Percentiles rank a stretch among this genome's conserved stretches.
phyloP scores from a whole-genome alignment of 2,797 vertebrate genomes.

The Chelonia mydas region DNA sequence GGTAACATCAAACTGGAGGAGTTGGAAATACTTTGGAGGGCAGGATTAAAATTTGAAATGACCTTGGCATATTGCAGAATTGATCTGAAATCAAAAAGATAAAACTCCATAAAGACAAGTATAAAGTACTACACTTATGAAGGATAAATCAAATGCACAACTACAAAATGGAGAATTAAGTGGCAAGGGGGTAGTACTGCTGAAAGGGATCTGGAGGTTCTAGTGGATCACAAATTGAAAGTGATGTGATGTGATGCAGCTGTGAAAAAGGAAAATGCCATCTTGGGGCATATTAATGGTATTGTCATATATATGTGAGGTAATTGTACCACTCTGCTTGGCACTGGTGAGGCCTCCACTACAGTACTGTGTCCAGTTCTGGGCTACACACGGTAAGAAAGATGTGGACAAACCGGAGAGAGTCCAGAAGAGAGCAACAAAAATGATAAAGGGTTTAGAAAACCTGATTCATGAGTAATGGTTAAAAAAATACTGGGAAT shows the following conservation, averaged over 20 bases:
- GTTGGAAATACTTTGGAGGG: neutral
- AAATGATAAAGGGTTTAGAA: neutral
- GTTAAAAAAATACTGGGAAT: neutral
- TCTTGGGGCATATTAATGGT: neutral
- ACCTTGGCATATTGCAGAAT: neutral
- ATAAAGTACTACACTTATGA: neutral
- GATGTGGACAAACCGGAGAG: neutral
- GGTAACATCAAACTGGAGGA: neutral
- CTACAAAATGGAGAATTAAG: neutral
- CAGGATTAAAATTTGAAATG: neutral
- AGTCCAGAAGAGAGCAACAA: neutral
- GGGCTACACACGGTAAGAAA: neutral
- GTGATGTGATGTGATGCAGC: neutral
- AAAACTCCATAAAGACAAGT: neutral
- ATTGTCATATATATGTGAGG: neutral
- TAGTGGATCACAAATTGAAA: neutral
- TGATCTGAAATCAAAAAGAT: neutral
- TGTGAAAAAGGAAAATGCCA: neutral
- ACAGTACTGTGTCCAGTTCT: neutral
- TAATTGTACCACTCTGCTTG: neutral
- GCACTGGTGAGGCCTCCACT: neutral
- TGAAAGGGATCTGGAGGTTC: too few relatives aligned
- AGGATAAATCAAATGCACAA: neutral
- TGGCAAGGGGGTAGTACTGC: neutral
- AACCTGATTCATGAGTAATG: neutral